Evolutionary conservation across 2,797 vertebrate genomes (phyloP).

Genomic region (Lepilemur septentrionalis): DNA sequence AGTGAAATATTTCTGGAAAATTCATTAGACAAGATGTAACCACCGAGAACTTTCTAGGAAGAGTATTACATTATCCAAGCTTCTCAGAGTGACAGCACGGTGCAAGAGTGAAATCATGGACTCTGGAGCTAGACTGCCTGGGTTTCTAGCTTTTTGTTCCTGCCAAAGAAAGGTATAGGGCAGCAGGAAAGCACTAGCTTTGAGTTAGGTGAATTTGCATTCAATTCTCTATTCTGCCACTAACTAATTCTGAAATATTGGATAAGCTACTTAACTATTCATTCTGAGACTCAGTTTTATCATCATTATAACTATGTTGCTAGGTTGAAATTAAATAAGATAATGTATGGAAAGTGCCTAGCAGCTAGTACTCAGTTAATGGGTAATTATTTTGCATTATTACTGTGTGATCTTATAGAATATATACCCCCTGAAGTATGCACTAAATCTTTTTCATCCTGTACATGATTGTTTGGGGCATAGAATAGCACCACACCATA

Average conservation of each 20-base stretch:
- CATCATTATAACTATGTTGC: not conserved
- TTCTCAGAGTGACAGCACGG: not conserved
- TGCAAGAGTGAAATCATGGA: not conserved
- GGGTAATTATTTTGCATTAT: not conserved
- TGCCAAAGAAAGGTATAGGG: not conserved
- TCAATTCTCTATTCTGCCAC: not conserved
- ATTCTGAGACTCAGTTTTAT: not conserved
- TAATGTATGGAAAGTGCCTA: not conserved
- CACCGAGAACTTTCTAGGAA: not conserved
- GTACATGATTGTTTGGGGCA: not conserved
- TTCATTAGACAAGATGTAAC: not conserved
- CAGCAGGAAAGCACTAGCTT: not conserved
- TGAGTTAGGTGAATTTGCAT: not conserved
- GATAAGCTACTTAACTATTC: not conserved
- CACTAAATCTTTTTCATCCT: not conserved
- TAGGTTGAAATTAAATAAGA: not conserved
- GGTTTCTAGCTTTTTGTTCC: not conserved
- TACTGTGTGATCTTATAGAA: not conserved
- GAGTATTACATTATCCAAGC: not conserved
- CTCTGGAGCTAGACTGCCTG: not conserved
- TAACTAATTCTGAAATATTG: not conserved
- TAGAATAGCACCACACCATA: not conserved
- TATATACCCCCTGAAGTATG: not conserved
- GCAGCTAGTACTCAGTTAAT: not conserved
- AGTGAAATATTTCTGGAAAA: not conserved